These are phyloP conservation scores for Myotis daubentonii DNA, from an alignment of 2,797 vertebrate genomes.

Conservation along the genomic window DNA sequence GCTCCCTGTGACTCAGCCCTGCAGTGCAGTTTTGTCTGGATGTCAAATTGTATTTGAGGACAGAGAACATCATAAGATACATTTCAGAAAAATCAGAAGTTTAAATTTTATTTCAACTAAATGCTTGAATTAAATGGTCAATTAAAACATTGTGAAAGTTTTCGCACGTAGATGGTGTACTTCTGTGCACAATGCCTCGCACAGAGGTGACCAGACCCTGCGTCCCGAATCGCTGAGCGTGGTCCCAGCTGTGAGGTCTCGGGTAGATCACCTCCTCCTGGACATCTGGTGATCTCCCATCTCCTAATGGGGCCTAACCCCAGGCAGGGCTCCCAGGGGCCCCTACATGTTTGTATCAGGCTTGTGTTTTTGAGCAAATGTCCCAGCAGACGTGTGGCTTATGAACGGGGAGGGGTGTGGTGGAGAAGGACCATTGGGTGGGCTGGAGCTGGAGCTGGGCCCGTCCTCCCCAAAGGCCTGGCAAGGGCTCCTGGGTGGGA, in stretches of 20 bases:
- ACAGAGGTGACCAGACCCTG: background rate
- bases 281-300: fast-evolving
- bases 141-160: background rate
- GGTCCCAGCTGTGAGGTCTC: background rate
- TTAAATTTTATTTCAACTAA: background rate
- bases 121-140: background rate
- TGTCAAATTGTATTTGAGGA: background rate
- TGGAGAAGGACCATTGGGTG: background rate
- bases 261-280: background rate
- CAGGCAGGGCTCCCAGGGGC: background rate
- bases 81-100: background rate
- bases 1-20: fast-evolving
- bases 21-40: background rate
- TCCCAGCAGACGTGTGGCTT: fast-evolving
- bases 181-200: fast-evolving
- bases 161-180: background rate
- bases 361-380: background rate
- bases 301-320: background rate
- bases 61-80: background rate
- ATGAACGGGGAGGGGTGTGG: fast-evolving
- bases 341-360: background rate
- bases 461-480: fast-evolving
- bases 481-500: background rate
- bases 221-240: fast-evolving
- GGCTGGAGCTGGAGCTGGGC: background rate